phyloP scores from a whole-genome alignment of 2,888 invertebrate genomes.

The Plagodis pulveraria region DNA sequence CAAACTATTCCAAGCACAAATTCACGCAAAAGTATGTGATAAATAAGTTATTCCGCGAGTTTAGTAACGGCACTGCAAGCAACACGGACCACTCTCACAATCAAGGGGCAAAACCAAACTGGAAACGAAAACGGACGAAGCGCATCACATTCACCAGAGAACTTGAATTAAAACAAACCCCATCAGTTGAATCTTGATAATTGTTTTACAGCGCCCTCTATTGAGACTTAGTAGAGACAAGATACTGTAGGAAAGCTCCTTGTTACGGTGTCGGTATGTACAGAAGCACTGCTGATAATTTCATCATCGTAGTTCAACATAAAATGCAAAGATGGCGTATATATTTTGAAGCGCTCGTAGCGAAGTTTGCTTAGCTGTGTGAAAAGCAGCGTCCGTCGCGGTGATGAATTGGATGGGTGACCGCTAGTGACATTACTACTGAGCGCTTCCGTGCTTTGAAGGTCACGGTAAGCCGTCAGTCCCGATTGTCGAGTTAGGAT shows the following conservation, averaged over 20 bases:
- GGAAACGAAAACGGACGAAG: conserved; percentile 32
- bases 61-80: conserved; percentile 49
- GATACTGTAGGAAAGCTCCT: neutral
- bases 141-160: conserved; percentile 6
- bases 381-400: no score
- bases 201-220: conserved; percentile 26
- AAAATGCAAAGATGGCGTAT: no score
- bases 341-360: no score
- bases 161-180: conserved; percentile 3
- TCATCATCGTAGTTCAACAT: no score
- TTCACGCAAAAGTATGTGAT: conserved; percentile 58
- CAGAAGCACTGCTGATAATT: no score
- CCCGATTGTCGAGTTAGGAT: no score
- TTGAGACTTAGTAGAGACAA: neutral
- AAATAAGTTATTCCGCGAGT: conserved; percentile 75
- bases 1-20: conserved; percentile 54
- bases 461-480: no score
- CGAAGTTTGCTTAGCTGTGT: no score
- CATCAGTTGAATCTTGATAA: neutral
- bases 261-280: no score
- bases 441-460: no score
- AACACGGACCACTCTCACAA: conserved; percentile 48
- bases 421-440: no score
- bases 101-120: conserved; percentile 67
- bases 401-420: no score